Percentiles rank a stretch among this genome's conserved stretches.
These are phyloP conservation scores for Lochmaea crataegi DNA, from an alignment of 2,888 invertebrate species.

Conservation along the genomic window DNA sequence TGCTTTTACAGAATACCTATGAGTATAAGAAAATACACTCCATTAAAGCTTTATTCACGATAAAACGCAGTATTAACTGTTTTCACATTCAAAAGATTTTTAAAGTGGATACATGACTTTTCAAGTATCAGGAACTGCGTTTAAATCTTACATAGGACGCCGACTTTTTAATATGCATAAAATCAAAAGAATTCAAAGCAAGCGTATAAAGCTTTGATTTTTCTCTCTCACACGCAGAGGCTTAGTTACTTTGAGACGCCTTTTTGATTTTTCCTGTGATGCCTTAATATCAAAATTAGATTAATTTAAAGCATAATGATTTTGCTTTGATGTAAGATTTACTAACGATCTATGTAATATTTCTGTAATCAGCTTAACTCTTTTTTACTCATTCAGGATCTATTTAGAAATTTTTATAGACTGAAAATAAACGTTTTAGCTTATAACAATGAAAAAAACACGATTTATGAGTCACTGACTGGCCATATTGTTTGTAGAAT, in stretches of 20 bases:
- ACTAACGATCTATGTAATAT: neutral
- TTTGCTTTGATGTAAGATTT: slow-evolving; percentile 14
- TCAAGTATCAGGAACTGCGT: slow-evolving; percentile 14
- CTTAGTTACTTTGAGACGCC: slow-evolving; percentile 24
- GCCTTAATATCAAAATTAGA: slow-evolving; percentile 21
- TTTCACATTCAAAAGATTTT: slow-evolving; percentile 1
- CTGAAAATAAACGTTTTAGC: too few species aligned
- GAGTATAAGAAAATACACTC: too few species aligned
- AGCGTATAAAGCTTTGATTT: neutral
- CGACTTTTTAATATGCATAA: slow-evolving; percentile 12
- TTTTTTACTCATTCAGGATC: too few species aligned
- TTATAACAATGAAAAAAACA: neutral
- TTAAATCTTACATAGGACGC: slow-evolving; percentile 22
- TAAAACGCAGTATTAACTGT: neutral
- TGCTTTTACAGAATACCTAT: too few species aligned
- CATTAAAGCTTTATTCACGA: neutral
- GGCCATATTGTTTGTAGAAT: neutral
- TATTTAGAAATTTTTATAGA: too few species aligned
- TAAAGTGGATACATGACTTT: slow-evolving; percentile 19
- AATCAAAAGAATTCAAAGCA: slow-evolving; percentile 31
- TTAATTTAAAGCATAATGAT: slow-evolving; percentile 19
- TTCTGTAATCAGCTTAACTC: neutral
- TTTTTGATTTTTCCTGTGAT: slow-evolving; percentile 19
- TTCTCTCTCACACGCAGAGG: slow-evolving; percentile 7
- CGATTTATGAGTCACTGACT: slow-evolving; percentile 23